These are phyloP conservation scores for Rana temporaria DNA, from an alignment of 2,113 vertebrate genomes.

Conservation along the genomic window DNA sequence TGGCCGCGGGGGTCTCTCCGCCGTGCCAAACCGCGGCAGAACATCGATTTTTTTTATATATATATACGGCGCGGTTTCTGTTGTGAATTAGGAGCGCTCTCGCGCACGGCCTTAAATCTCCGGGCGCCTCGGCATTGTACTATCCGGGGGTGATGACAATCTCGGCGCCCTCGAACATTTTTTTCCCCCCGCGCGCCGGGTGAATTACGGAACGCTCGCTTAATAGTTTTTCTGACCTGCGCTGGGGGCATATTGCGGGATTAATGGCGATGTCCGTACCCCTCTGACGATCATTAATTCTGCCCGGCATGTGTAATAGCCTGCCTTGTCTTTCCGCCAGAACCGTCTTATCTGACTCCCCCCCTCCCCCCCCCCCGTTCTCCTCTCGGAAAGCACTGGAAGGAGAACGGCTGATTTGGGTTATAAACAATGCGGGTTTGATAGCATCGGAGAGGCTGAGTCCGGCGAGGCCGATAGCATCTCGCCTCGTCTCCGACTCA, in stretches of 20 bases:
- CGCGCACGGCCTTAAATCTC: neutral
- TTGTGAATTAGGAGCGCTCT: neutral
- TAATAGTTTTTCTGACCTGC: slow-evolving; percentile 51
- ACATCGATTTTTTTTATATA: neutral
- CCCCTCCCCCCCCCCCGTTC: neutral
- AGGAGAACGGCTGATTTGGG: slow-evolving; percentile 52
- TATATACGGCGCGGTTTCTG: neutral
- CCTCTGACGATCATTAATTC: slow-evolving; percentile 43
- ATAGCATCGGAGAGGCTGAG: slow-evolving; percentile 54
- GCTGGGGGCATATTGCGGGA: slow-evolving; percentile 40
- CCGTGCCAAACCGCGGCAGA: neutral
- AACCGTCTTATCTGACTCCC: neutral
- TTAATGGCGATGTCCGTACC: slow-evolving; percentile 47
- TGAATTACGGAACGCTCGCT: slow-evolving; percentile 17
- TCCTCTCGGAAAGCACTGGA: slow-evolving; percentile 27
- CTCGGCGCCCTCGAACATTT: neutral
- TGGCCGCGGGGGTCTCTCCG: too few species aligned
- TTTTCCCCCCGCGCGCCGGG: neutral
- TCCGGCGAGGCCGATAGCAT: slow-evolving; percentile 50
- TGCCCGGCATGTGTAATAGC: slow-evolving; percentile 50
- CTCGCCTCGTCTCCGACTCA: slow-evolving; percentile 43
- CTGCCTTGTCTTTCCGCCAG: slow-evolving; percentile 33
- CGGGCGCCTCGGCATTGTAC: neutral
- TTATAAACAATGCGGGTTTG: slow-evolving; percentile 43
- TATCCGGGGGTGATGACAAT: neutral